Percentiles rank a stretch among this genome's conserved stretches.
Evolutionary conservation across 2,113 vertebrate genomes (phyloP).

Genomic region (Hipposideros armiger): DNA sequence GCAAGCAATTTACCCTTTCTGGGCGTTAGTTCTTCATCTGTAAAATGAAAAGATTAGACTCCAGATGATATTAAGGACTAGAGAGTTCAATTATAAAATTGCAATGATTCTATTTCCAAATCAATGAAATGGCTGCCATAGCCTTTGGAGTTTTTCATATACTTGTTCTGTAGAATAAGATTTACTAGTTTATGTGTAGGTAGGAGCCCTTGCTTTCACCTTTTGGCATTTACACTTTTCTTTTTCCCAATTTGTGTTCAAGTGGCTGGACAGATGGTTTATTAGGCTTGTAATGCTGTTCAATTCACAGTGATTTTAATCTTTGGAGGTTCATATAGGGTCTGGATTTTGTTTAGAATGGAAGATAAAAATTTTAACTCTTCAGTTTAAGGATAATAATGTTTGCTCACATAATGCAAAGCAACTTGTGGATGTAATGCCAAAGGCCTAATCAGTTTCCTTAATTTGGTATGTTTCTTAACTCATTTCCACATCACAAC

Average conservation of each 20-base stretch:
- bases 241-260: conserved; percentile 77
- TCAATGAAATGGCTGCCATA: neutral
- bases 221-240: conserved; percentile 65
- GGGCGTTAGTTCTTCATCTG: conserved; percentile 22
- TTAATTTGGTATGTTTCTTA: conserved; percentile 61
- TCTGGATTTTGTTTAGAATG: conserved; percentile 63
- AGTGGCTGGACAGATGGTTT: conserved; percentile 76
- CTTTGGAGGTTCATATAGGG: conserved; percentile 50
- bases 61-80: conserved; percentile 51
- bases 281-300: conserved; percentile 70
- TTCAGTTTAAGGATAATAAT: conserved; percentile 64
- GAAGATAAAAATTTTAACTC: conserved; percentile 31
- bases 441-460: conserved; percentile 50
- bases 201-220: conserved; percentile 48
- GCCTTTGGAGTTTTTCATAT: neutral
- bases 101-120: conserved; percentile 16
- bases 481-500: conserved; percentile 18
- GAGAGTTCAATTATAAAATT: conserved; percentile 55
- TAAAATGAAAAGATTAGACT: conserved; percentile 47
- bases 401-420: conserved; percentile 70
- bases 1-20: conserved; percentile 51
- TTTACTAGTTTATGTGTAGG: conserved; percentile 59
- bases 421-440: conserved; percentile 50
- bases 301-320: conserved; percentile 66
- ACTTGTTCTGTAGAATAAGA: neutral